A percentile compares a stretch with the other conserved stretches of the same genome.
phyloP scores from a whole-genome alignment of 2,113 vertebrate species.

The Solea senegalensis region DNA sequence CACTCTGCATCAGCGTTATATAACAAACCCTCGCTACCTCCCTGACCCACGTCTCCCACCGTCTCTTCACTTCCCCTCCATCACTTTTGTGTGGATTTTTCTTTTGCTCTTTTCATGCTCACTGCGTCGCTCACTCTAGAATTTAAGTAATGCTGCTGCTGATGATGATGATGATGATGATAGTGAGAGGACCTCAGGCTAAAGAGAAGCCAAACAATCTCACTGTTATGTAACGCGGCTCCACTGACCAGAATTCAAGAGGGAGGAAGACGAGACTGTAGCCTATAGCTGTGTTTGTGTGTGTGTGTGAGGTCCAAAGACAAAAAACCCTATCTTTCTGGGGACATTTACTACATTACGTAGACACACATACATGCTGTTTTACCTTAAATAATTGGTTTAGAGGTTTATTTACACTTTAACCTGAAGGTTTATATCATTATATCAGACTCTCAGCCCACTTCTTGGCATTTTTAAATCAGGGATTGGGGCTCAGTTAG shows the following conservation, averaged over 20 bases:
- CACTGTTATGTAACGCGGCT: constrained; percentile 65
- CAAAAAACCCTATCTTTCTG: too few relatives aligned
- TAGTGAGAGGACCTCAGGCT: constrained; percentile 59
- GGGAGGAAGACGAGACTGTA: neutral
- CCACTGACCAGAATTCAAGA: constrained; percentile 45
- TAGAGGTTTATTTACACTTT: too few relatives aligned
- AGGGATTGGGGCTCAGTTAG: too few relatives aligned
- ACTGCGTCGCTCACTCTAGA: constrained; percentile 33
- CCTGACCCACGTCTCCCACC: constrained; percentile 12
- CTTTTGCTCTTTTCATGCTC: constrained; percentile 70
- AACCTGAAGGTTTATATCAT: too few relatives aligned
- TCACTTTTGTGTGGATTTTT: constrained; percentile 1
- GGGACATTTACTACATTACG: too few relatives aligned
- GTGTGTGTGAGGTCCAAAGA: too few relatives aligned
- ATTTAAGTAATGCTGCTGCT: constrained; percentile 35
- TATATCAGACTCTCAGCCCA: too few relatives aligned
- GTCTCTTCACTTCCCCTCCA: constrained; percentile 25
- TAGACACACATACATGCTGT: too few relatives aligned
- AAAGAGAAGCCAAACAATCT: constrained; percentile 70
- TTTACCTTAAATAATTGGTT: too few relatives aligned
- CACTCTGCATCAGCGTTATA: constrained; percentile 12
- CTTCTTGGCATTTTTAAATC: too few relatives aligned
- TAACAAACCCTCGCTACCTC: constrained; percentile 12
- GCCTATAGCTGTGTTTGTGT: neutral
- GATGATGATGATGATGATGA: constrained; percentile 18